These are phyloP conservation scores for Lophotriccus pileatus DNA, from an alignment of 2,797 vertebrate species.

Conservation along the genomic window DNA sequence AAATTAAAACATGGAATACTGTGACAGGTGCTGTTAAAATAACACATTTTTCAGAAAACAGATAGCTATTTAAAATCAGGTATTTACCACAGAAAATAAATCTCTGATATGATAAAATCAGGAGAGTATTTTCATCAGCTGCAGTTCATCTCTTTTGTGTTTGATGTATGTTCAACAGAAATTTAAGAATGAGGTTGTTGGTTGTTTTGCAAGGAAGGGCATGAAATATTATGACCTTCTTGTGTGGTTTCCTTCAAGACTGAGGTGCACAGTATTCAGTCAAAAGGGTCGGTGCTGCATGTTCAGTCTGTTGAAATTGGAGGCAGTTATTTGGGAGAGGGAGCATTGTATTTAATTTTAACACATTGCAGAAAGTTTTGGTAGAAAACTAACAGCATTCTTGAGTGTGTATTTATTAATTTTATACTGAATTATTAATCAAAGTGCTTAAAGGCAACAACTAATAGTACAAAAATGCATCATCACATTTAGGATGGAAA, in stretches of 20 bases:
- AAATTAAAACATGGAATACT: not conserved
- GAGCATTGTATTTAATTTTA: not conserved
- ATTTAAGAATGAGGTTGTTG: not conserved
- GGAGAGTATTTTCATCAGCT: not conserved
- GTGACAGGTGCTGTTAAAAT: not conserved
- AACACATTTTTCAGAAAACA: not conserved
- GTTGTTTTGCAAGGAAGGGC: not conserved
- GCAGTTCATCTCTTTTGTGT: not conserved
- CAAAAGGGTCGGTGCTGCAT: not conserved
- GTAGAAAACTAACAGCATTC: not conserved
- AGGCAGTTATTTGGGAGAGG: not conserved
- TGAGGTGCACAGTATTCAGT: not conserved
- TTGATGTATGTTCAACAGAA: not conserved
- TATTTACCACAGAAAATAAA: not conserved
- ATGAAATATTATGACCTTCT: not conserved
- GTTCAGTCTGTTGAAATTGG: not conserved
- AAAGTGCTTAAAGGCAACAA: conserved; percentile 16
- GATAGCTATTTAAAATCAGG: not conserved
- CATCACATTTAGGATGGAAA: not conserved
- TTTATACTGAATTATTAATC: conserved; percentile 18
- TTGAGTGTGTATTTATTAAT: conserved; percentile 20
- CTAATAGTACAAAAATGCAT: conserved; percentile 37
- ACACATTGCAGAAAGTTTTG: not conserved
- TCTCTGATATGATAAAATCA: not conserved
- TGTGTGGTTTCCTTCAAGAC: not conserved